Evolutionary conservation across 1,140 invertebrate species (phyloP).

Genomic region (Bombus vancouverensis): DNA sequence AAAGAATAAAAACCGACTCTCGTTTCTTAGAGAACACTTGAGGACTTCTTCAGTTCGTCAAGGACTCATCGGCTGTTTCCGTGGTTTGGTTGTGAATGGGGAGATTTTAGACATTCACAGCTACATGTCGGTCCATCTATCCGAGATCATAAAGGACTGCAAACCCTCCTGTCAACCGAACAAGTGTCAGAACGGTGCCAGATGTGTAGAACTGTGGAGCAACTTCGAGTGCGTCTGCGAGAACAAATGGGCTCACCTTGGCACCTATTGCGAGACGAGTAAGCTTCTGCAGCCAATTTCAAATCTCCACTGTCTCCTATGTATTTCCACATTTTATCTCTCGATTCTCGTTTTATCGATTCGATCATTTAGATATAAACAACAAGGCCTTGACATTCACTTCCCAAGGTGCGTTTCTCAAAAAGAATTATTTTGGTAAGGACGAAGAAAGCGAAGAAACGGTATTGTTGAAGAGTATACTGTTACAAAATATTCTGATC

Average conservation of each 20-base stretch:
- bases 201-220: constrained; percentile 96
- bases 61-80: constrained; percentile 96
- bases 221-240: constrained; percentile 94
- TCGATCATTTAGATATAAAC: constrained; percentile 89
- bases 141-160: constrained; percentile 95
- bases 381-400: constrained; percentile 94
- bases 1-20: not conserved
- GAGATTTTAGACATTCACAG: constrained; percentile 95
- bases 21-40: constrained; percentile 87
- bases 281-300: constrained; percentile 74
- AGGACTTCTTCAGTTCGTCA: constrained; percentile 91
- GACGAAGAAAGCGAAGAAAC: constrained; percentile 85
- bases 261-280: constrained; percentile 95
- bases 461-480: constrained; percentile 87
- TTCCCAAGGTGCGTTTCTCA: constrained; percentile 89
- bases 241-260: constrained; percentile 95
- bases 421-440: constrained; percentile 88
- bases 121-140: constrained; percentile 95
- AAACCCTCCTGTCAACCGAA: constrained; percentile 96
- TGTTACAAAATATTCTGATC: constrained; percentile 90
- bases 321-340: not conserved
- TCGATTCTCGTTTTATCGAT: not conserved
- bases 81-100: constrained; percentile 95
- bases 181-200: constrained; percentile 95
- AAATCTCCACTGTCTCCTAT: not conserved